Evolutionary conservation across 1,140 invertebrate genomes (phyloP).

Genomic region (Dinoponera quadriceps): DNA sequence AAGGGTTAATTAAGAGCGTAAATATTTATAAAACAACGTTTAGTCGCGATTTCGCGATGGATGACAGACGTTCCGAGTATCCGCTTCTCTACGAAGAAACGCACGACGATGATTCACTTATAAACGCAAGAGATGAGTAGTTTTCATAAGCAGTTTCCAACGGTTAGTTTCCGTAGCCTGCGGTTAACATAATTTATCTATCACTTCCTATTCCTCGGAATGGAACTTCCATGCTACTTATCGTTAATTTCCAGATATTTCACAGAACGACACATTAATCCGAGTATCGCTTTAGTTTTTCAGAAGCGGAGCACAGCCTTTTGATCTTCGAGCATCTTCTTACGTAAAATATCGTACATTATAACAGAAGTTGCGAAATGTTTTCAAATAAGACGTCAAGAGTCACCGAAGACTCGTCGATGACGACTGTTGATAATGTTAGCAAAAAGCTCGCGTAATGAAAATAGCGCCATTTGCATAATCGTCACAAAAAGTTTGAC

Average conservation of each 20-base stretch:
- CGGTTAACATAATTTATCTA: not conserved
- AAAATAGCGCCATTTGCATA: not conserved
- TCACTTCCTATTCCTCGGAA: not conserved
- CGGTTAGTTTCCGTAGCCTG: constrained; percentile 21
- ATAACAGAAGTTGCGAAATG: not conserved
- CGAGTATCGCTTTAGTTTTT: not conserved
- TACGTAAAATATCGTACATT: not conserved
- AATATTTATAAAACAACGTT: constrained; percentile 8
- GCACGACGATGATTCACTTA: constrained; percentile 59
- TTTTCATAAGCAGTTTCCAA: constrained; percentile 20
- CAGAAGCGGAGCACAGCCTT: not conserved
- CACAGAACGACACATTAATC: not conserved
- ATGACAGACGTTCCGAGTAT: constrained; percentile 18
- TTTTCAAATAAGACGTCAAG: not conserved
- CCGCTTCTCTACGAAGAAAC: constrained; percentile 46
- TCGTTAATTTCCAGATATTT: not conserved
- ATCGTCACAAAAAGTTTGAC: not conserved
- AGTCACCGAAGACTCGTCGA: not conserved
- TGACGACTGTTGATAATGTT: not conserved
- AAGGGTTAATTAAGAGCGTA: not conserved
- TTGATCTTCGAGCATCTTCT: not conserved
- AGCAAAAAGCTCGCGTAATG: not conserved
- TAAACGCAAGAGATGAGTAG: constrained; percentile 34
- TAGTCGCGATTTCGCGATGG: constrained; percentile 1
- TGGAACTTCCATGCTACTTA: not conserved